These are phyloP conservation scores for Myrmophylax atrothorax DNA, from an alignment of 2,113 vertebrate species.

Conservation along the genomic window DNA sequence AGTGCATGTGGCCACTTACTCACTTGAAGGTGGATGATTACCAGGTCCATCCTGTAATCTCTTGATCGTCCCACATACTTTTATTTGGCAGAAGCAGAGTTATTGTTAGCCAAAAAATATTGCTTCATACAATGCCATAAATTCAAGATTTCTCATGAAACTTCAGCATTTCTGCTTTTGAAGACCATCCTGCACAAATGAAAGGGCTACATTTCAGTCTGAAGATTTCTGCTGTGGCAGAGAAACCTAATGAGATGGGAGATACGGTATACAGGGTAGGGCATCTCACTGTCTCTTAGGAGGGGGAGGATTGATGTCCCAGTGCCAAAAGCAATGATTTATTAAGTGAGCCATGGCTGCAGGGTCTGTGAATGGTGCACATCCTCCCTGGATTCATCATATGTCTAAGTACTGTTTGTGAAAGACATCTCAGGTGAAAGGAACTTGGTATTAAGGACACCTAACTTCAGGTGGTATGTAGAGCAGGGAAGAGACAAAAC, in stretches of 20 bases:
- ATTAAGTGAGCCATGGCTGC: slow-evolving; percentile 36
- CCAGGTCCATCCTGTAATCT: background rate
- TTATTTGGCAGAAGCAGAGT: background rate
- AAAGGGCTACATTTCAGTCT: background rate
- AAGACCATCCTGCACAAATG: background rate
- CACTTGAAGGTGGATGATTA: background rate
- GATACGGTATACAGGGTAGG: background rate
- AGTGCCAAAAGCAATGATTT: slow-evolving; percentile 41
- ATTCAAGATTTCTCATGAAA: background rate
- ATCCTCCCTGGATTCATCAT: slow-evolving; percentile 7
- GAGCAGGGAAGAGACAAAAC: background rate
- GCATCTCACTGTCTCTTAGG: background rate
- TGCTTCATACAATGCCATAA: background rate
- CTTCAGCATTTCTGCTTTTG: background rate
- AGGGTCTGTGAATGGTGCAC: background rate
- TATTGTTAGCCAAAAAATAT: background rate
- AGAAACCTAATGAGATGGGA: background rate
- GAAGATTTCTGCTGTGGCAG: background rate
- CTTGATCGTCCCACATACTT: background rate
- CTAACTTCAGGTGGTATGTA: slow-evolving; percentile 21
- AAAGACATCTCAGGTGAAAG: slow-evolving; percentile 11
- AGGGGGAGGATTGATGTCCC: background rate
- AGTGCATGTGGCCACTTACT: background rate
- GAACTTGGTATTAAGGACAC: slow-evolving; percentile 35
- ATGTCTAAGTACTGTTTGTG: slow-evolving; percentile 21